Evolutionary conservation across 2,888 invertebrate genomes (phyloP).

Genomic region (Drosophila imparisetae): DNA sequence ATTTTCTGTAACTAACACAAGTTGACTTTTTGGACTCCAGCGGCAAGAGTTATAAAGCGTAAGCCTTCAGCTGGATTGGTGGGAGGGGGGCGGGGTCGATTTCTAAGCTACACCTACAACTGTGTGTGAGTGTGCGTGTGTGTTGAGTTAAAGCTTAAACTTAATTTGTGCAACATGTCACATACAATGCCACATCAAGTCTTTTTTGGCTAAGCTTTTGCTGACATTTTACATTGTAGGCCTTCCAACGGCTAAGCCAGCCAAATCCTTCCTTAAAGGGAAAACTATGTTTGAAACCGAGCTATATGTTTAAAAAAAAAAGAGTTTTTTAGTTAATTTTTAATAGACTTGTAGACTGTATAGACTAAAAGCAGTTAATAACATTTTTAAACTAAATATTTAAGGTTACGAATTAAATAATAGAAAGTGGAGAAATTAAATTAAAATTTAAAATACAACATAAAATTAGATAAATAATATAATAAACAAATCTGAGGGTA

Average conservation of each 20-base stretch:
- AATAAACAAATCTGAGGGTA: neutral
- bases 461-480: neutral
- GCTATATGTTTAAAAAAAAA: neutral
- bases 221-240: constrained; percentile 5
- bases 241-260: neutral
- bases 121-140: neutral
- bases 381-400: neutral
- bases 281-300: neutral
- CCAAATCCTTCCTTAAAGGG: neutral
- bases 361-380: neutral
- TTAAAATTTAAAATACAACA: too few relatives aligned
- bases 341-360: neutral
- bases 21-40: constrained; percentile 46
- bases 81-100: neutral
- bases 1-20: constrained; percentile 36
- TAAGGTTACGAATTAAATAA: neutral
- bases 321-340: neutral
- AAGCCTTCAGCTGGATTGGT: neutral
- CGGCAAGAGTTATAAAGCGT: constrained; percentile 1
- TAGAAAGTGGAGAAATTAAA: neutral
- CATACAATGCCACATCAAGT: constrained; percentile 26
- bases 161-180: constrained; percentile 52
- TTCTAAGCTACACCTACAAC: neutral
- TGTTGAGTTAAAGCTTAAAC: constrained; percentile 52
- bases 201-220: constrained; percentile 4